Evolutionary conservation across 2,797 vertebrate species (phyloP).

Genomic region (Premnoplex brunnescens): DNA sequence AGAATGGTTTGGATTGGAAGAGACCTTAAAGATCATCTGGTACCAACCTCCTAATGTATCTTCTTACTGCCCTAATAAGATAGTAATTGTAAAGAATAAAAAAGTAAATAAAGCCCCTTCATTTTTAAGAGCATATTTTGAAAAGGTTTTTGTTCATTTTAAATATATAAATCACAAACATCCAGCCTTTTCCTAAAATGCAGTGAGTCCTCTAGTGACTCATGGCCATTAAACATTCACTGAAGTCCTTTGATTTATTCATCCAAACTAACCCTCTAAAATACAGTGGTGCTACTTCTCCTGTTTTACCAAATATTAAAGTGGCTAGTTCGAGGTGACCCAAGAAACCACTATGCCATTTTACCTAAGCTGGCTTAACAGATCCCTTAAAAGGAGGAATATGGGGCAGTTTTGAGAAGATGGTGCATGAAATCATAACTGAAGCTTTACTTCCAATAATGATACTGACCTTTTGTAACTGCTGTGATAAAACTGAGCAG

Average conservation of each 20-base stretch:
- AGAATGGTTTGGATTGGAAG: neutral
- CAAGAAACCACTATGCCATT: neutral
- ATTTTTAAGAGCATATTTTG: neutral
- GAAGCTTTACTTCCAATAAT: neutral
- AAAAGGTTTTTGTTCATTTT: neutral
- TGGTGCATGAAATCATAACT: slow-evolving; percentile 21
- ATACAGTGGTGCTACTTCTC: neutral
- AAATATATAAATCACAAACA: neutral
- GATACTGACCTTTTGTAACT: slow-evolving; percentile 9
- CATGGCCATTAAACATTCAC: neutral
- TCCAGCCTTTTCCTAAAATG: neutral
- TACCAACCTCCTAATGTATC: neutral
- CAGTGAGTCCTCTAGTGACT: neutral
- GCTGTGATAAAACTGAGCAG: neutral
- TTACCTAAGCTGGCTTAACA: neutral
- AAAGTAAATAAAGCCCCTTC: neutral
- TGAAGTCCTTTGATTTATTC: neutral
- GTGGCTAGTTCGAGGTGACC: slow-evolving; percentile 2
- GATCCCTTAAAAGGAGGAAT: neutral
- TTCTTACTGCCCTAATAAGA: neutral
- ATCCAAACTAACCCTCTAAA: neutral
- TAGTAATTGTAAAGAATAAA: neutral
- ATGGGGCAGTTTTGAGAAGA: slow-evolving; percentile 2
- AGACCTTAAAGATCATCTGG: neutral
- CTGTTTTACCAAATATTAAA: neutral